Evolutionary conservation across 2,888 invertebrate species (phyloP).

Genomic region (Acleris sparsana): DNA sequence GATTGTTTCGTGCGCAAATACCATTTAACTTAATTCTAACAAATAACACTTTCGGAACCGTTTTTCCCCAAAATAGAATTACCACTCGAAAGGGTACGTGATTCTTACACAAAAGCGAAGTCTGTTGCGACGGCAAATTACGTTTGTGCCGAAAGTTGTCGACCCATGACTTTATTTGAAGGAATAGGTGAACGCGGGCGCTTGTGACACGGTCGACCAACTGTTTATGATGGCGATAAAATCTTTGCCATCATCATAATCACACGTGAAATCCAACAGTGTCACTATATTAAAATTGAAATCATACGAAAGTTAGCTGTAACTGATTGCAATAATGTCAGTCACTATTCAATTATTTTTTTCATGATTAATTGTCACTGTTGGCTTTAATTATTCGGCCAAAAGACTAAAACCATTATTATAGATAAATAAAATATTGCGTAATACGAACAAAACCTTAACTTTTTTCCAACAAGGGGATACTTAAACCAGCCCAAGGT

Average conservation of each 20-base stretch:
- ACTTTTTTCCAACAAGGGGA: no score
- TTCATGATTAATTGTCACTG: no score
- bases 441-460: no score
- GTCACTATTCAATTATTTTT: no score
- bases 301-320: no score
- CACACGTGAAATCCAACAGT: no score
- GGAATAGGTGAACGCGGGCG: constrained; percentile 17
- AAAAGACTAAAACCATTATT: no score
- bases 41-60: constrained; percentile 26
- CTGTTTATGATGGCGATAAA: background rate
- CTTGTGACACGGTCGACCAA: background rate
- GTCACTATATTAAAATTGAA: no score
- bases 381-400: no score
- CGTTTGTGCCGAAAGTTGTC: constrained; percentile 36
- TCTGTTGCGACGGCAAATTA: constrained; percentile 31
- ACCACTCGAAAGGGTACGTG: constrained; percentile 37
- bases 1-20: background rate
- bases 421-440: no score
- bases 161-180: constrained; percentile 39
- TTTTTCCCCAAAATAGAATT: constrained; percentile 36
- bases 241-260: background rate
- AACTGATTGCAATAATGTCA: no score
- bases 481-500: no score
- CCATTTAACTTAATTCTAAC: constrained; percentile 23
- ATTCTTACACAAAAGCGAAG: constrained; percentile 30